Evolutionary conservation across 92 coral and sea anemone species (phyloP).

Genomic region (Epizoanthus scotinus): DNA sequence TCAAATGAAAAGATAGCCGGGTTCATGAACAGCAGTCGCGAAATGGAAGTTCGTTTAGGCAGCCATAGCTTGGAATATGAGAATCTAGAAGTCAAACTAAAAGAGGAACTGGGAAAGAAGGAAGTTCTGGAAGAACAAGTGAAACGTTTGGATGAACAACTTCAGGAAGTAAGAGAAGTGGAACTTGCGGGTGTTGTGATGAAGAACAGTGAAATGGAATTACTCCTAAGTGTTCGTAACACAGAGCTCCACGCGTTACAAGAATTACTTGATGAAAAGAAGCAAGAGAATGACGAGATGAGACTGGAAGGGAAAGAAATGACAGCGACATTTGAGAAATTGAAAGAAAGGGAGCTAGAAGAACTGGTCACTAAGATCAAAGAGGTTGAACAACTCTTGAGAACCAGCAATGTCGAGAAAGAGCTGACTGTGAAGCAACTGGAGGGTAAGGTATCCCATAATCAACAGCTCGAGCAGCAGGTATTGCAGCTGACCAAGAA

Average conservation of each 20-base stretch:
- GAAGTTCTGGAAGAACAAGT: slow-evolving; percentile 10
- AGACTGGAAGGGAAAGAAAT: slow-evolving; percentile 33
- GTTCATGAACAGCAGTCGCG: slow-evolving; percentile 28
- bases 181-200: slow-evolving; percentile 42
- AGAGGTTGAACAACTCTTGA: slow-evolving; percentile 52
- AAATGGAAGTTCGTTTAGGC: slow-evolving; percentile 54
- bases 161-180: slow-evolving; percentile 68
- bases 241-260: slow-evolving; percentile 48
- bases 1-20: slow-evolving; percentile 41
- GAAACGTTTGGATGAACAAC: slow-evolving; percentile 75
- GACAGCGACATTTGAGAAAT: slow-evolving; percentile 18
- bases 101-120: slow-evolving; percentile 4
- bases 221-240: slow-evolving; percentile 54
- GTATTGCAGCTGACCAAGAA: slow-evolving; percentile 82
- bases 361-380: slow-evolving; percentile 50
- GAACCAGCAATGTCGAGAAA: slow-evolving; percentile 40
- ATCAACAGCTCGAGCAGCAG: slow-evolving; percentile 68
- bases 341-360: slow-evolving; percentile 40
- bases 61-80: slow-evolving; percentile 61
- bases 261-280: slow-evolving; percentile 47
- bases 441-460: slow-evolving; percentile 52
- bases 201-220: slow-evolving; percentile 38
- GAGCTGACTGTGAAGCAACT: slow-evolving; percentile 55
- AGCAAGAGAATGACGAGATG: slow-evolving; percentile 25
- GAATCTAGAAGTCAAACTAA: slow-evolving; percentile 70